These are phyloP conservation scores for Umimayanthus kanabou DNA, from an alignment of 92 coral and sea anemone genomes.

Conservation along the genomic window DNA sequence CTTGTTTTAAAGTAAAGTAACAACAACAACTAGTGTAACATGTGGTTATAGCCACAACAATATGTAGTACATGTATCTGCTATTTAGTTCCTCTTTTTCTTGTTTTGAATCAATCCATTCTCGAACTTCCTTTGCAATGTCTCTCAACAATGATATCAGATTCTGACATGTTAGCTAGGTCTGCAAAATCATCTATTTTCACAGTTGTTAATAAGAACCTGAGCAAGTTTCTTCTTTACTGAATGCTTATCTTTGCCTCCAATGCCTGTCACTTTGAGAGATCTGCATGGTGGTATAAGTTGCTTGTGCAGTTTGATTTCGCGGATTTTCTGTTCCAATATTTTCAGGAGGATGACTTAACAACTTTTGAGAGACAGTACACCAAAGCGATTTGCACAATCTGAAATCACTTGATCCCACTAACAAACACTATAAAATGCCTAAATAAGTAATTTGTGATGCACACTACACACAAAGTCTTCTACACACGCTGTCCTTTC, in stretches of 20 bases:
- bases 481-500: too few species aligned
- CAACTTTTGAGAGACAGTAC: slow-evolving; percentile 43
- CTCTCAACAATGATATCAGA: slow-evolving; percentile 18
- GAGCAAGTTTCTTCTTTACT: slow-evolving; percentile 40
- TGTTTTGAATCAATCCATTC: slow-evolving; percentile 25
- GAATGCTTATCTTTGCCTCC: slow-evolving; percentile 42
- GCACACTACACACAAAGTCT: too few species aligned
- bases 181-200: slow-evolving; percentile 18
- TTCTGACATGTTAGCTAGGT: slow-evolving; percentile 22
- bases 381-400: slow-evolving; percentile 30
- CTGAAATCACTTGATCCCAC: too few species aligned
- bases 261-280: slow-evolving; percentile 47
- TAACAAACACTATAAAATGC: too few species aligned
- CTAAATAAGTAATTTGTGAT: too few species aligned
- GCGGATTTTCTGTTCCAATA: slow-evolving; percentile 41
- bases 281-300: slow-evolving; percentile 48
- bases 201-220: slow-evolving; percentile 35
- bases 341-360: slow-evolving; percentile 42
- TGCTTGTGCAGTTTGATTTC: slow-evolving; percentile 44
- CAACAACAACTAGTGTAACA: too few species aligned
- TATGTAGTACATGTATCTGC: too few species aligned
- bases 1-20: slow-evolving; percentile 16
- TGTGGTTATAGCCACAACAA: too few species aligned
- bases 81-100: not conserved
- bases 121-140: slow-evolving; percentile 15